Evolutionary conservation across 1,140 invertebrate species (phyloP).

Genomic region (Sminthurinus signatus): DNA sequence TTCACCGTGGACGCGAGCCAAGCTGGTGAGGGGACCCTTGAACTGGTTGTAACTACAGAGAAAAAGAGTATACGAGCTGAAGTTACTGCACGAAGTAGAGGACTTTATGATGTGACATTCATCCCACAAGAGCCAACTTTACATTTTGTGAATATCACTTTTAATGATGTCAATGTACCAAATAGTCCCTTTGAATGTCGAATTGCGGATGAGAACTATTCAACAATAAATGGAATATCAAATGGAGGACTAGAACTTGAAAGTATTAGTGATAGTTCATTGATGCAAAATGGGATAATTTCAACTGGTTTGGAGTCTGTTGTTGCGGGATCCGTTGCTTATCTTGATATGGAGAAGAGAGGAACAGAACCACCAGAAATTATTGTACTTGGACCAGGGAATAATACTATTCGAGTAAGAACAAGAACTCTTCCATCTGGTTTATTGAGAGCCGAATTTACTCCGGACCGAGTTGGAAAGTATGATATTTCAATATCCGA

Average conservation of each 20-base stretch:
- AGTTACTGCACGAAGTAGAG: conserved; percentile 80
- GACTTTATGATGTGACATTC: conserved; percentile 94
- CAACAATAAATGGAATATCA: conserved; percentile 32
- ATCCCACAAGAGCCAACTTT: conserved; percentile 79
- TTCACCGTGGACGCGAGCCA: conserved; percentile 92
- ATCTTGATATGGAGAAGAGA: conserved; percentile 55
- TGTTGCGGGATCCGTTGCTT: conserved; percentile 53
- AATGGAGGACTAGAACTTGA: conserved; percentile 26
- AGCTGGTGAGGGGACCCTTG: conserved; percentile 90
- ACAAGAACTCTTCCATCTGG: conserved; percentile 50
- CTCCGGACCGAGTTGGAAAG: conserved; percentile 55
- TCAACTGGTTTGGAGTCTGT: conserved; percentile 51
- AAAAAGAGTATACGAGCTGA: conserved; percentile 57
- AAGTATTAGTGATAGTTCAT: conserved; percentile 31
- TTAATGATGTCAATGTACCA: conserved; percentile 74
- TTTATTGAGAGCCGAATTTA: conserved; percentile 53
- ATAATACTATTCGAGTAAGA: conserved; percentile 42
- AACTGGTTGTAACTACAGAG: conserved; percentile 85
- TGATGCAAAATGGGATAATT: conserved; percentile 32
- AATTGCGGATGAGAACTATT: conserved; percentile 36
- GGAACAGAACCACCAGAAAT: conserved; percentile 49
- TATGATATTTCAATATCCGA: conserved; percentile 51
- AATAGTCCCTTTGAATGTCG: conserved; percentile 37
- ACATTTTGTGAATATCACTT: conserved; percentile 93
- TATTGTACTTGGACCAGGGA: conserved; percentile 48